Percentiles rank a stretch among this genome's conserved stretches.
Evolutionary conservation across 2,113 vertebrate species (phyloP).

Genomic region (Lophius piscatorius): DNA sequence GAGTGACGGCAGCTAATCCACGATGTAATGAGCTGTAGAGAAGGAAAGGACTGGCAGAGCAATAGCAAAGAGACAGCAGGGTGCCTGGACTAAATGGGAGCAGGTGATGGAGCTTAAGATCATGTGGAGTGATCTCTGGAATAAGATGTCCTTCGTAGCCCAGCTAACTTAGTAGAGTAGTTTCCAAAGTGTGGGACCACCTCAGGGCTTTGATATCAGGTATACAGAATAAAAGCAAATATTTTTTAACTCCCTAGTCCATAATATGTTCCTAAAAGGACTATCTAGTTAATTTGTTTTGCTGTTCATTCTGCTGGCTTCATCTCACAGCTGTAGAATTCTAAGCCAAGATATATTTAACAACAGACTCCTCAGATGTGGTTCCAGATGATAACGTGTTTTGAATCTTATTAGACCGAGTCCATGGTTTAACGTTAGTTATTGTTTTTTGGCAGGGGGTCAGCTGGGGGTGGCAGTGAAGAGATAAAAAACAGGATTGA

Average conservation of each 20-base stretch:
- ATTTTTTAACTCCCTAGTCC: no score
- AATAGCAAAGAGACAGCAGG: no score
- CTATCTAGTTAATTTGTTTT: constrained; percentile 10
- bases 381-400: constrained; percentile 57
- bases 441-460: constrained; percentile 41
- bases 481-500: constrained; percentile 23
- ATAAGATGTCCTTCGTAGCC: no score
- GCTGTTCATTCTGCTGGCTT: constrained; percentile 44
- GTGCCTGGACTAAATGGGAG: no score
- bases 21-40: no score
- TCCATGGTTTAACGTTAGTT: constrained; percentile 45
- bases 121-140: no score
- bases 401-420: constrained; percentile 64
- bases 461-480: constrained; percentile 58
- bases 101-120: no score
- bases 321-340: constrained; percentile 56
- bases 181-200: no score
- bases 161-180: no score
- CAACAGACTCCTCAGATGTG: constrained; percentile 59
- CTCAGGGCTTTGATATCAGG: constrained; percentile 8
- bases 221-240: not conserved
- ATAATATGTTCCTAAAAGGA: constrained; percentile 1
- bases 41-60: no score
- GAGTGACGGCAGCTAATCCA: no score
- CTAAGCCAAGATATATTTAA: constrained; percentile 68